phyloP scores from a whole-genome alignment of 2,888 invertebrate species.

The Auanema freiburgensis region DNA sequence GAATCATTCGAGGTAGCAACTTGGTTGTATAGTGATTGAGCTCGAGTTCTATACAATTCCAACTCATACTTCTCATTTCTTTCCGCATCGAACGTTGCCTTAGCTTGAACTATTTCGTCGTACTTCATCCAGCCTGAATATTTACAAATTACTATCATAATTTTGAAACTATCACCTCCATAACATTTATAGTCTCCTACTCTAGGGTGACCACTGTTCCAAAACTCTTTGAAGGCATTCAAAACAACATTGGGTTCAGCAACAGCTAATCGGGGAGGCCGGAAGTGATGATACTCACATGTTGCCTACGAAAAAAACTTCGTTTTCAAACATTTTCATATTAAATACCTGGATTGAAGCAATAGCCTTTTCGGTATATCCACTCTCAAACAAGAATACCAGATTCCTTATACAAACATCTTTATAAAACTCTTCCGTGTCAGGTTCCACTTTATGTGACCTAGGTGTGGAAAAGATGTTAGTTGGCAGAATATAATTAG shows the following conservation, averaged over 20 bases:
- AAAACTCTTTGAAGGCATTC: background rate
- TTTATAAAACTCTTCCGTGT: conserved; percentile 11
- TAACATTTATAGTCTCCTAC: conserved; percentile 9
- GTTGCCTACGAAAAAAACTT: background rate
- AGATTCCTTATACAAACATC: conserved; percentile 13
- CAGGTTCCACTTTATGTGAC: conserved; percentile 3
- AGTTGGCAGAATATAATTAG: too few species aligned
- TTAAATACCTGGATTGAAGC: conserved; percentile 22
- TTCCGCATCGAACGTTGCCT: too few species aligned
- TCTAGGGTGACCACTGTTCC: conserved; percentile 7
- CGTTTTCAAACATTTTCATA: too few species aligned
- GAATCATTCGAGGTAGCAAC: too few species aligned
- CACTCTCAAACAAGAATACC: conserved; percentile 6
- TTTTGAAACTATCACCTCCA: too few species aligned
- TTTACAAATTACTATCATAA: too few species aligned
- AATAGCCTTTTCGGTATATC: conserved; percentile 7
- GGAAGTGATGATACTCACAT: background rate
- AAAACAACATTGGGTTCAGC: background rate
- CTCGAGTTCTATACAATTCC: too few species aligned
- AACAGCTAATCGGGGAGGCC: background rate
- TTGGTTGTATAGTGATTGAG: too few species aligned
- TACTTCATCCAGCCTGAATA: too few species aligned
- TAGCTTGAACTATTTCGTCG: too few species aligned
- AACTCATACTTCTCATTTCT: too few species aligned
- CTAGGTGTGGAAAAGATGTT: too few species aligned